Evolutionary conservation across 2,113 vertebrate species (phyloP), one percentile per base, ranked within the genome.

Genomic region (Cyrtonyx montezumae): DNA sequence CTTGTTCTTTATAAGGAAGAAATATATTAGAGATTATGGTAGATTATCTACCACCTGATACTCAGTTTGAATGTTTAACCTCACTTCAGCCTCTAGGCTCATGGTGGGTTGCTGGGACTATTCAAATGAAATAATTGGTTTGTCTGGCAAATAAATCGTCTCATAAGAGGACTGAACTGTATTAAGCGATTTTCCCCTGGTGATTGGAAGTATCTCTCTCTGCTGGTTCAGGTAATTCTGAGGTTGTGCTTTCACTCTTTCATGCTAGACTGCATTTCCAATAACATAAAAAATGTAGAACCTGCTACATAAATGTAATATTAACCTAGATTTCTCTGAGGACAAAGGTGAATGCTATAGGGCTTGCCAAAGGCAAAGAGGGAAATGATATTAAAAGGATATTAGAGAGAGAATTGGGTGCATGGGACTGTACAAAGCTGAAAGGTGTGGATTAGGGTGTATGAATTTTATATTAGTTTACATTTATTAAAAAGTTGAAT

Each of bases 201-300:
- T 93, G 62, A 88, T 91, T 92, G 91, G 67, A 93, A 96, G 76
- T 95, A 80, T 76, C 84, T 95, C 51, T 96, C 94, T 97, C 68
- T 79, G 80, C 79, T 97, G 70, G 96, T 97, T 98, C 97, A 97
- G 95, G 97, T 98, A 98, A 98, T 98, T 97, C 97, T 95, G 69
- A 84, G 89, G 32, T 93, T 97, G 88, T 97, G 97, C 95, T 90
- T 96, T 96, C 90, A 95, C 93, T 98, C 96, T 96, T 97, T 97
- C 98, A 97, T 97, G 97, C 97, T 98, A 97, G 94, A 96, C 94
- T 97, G 97, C 95, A 92, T 98, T 98, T 97, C 69, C 97, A 98
- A 98, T 98, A 98, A 98, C 96, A 98, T 98, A 98, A 98, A 98
- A 98, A 98, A 98, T 98, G 97, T 84, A 97, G 95, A 98, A 97